Percentiles rank a stretch among this genome's conserved stretches.
These are phyloP conservation scores for Melanotus villosus DNA, from an alignment of 2,888 invertebrate genomes.

Conservation along the genomic window DNA sequence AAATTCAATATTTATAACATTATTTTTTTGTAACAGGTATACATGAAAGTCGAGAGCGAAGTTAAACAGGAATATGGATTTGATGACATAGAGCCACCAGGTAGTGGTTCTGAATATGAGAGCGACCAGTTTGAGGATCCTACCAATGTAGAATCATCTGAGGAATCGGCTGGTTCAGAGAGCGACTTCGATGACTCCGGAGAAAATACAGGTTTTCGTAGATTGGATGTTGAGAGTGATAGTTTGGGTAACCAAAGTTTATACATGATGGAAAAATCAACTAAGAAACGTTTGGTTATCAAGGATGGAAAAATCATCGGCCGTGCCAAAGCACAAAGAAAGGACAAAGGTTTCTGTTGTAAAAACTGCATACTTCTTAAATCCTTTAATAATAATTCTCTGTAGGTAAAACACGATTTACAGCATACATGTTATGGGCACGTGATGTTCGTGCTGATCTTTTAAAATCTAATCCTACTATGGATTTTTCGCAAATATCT, in stretches of 20 bases:
- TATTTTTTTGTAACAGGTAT: conserved; percentile 8
- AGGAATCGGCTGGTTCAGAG: conserved; percentile 61
- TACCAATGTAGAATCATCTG: conserved; percentile 61
- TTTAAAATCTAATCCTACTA: conserved; percentile 79
- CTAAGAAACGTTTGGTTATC: conserved; percentile 80
- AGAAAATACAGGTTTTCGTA: conserved; percentile 68
- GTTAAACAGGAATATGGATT: conserved; percentile 51
- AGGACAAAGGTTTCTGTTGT: conserved; percentile 60
- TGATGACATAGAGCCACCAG: conserved; percentile 61
- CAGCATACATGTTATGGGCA: conserved; percentile 94
- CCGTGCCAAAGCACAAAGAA: conserved; percentile 81
- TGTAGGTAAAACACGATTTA: conserved; percentile 79
- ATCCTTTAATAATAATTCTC: conserved; percentile 27
- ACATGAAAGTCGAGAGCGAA: conserved; percentile 42
- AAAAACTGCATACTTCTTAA: conserved; percentile 26
- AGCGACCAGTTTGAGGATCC: conserved; percentile 64
- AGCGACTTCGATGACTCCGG: conserved; percentile 59
- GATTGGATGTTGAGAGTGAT: conserved; percentile 69
- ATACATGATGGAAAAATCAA: conserved; percentile 85
- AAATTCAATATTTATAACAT: not conserved
- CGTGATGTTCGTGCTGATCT: conserved; percentile 85
- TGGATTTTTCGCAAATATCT: conserved; percentile 89
- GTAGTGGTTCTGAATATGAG: conserved; percentile 65
- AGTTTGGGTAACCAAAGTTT: conserved; percentile 71
- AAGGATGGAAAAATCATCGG: conserved; percentile 79